These are phyloP conservation scores for Tipula helvola DNA, from an alignment of 2,888 invertebrate species.

Conservation along the genomic window DNA sequence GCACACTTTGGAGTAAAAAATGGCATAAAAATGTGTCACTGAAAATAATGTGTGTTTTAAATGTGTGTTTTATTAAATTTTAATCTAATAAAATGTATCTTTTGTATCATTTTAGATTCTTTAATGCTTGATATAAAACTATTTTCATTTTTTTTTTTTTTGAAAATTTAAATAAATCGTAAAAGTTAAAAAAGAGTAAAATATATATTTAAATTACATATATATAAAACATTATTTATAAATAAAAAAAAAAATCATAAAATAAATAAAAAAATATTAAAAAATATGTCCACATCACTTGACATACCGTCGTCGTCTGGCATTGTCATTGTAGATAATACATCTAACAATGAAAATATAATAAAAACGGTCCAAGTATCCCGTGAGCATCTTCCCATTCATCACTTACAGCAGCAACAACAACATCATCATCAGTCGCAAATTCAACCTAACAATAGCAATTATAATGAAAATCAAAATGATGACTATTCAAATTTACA, in stretches of 20 bases:
- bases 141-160: not conserved
- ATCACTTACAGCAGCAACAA: not conserved
- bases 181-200: not conserved
- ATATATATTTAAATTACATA: not conserved
- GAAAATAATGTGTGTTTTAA: not conserved
- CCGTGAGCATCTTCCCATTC: not conserved
- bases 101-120: not conserved
- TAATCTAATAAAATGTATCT: not conserved
- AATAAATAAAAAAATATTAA: not conserved
- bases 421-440: not conserved
- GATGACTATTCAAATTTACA: not conserved
- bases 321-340: constrained; percentile 29
- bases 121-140: not conserved
- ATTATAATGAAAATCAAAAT: constrained; percentile 9
- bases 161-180: not conserved
- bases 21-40: not conserved
- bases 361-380: not conserved
- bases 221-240: not conserved
- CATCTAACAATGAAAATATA: constrained; percentile 16
- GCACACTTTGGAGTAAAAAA: not conserved
- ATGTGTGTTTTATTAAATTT: not conserved
- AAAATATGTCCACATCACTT: constrained; percentile 15
- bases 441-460: not conserved
- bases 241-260: constrained; percentile 6
- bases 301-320: constrained; percentile 28